Evolutionary conservation across 2,888 invertebrate genomes (phyloP).

Genomic region (Drosophila eohydei): DNA sequence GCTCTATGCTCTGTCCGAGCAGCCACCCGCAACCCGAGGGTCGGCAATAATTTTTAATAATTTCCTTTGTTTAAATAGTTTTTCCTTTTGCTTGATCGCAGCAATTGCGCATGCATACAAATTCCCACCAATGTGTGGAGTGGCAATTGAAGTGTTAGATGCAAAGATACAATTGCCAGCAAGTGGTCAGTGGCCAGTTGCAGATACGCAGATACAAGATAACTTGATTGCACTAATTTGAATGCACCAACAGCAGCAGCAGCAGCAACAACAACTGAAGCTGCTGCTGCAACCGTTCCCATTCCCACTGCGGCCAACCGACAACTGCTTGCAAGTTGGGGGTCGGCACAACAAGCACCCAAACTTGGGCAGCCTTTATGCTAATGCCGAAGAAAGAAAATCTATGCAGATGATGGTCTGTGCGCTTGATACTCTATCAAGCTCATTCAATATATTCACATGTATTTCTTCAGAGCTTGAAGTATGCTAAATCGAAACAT

Average conservation of each 20-base stretch:
- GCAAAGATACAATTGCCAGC: slow-evolving; percentile 74
- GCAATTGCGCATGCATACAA: slow-evolving; percentile 63
- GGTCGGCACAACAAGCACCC: slow-evolving; percentile 34
- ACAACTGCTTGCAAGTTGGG: slow-evolving; percentile 35
- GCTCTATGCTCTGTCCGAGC: slow-evolving; percentile 24
- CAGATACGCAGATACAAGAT: slow-evolving; percentile 72
- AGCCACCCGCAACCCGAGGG: slow-evolving; percentile 42
- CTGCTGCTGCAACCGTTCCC: slow-evolving; percentile 47
- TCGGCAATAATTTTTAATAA: slow-evolving; percentile 81
- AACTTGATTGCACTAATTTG: slow-evolving; percentile 82
- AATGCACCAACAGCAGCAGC: slow-evolving; percentile 37
- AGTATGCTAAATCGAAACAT: no score
- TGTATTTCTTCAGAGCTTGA: background rate
- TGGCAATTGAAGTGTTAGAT: slow-evolving; percentile 77
- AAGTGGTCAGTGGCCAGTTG: slow-evolving; percentile 51
- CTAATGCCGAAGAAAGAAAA: slow-evolving; percentile 35
- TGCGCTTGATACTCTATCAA: slow-evolving; percentile 6
- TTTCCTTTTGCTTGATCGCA: slow-evolving; percentile 67
- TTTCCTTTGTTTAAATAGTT: slow-evolving; percentile 81
- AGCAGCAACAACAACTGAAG: slow-evolving; percentile 9
- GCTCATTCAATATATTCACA: background rate
- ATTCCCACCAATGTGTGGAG: slow-evolving; percentile 66
- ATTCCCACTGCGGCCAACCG: slow-evolving; percentile 62
- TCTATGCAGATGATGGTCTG: background rate
- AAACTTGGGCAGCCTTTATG: slow-evolving; percentile 30